These are phyloP conservation scores for Myzus persicae DNA, from an alignment of 1,140 invertebrate genomes.

Conservation along the genomic window DNA sequence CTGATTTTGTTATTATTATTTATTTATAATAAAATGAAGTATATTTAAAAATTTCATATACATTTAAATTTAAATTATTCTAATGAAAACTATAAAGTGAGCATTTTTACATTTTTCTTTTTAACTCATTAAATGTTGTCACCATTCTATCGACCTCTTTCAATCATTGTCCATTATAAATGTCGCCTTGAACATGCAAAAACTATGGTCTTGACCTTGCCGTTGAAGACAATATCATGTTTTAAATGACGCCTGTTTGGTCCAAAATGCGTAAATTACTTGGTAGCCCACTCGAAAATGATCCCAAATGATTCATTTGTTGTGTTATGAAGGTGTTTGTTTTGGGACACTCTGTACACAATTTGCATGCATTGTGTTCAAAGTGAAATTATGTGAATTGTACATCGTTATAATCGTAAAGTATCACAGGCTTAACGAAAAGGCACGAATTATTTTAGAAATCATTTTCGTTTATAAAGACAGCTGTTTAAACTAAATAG, in stretches of 20 bases:
- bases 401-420: not conserved
- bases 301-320: not conserved
- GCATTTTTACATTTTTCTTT: not conserved
- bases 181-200: not conserved
- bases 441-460: constrained; percentile 41
- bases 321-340: not conserved
- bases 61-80: not conserved
- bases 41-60: not conserved
- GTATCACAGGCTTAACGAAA: constrained; percentile 4
- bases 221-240: not conserved
- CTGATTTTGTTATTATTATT: not conserved
- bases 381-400: not conserved
- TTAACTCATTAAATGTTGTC: not conserved
- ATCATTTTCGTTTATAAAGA: not conserved
- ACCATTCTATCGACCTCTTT: not conserved
- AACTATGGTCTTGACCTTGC: constrained; percentile 40
- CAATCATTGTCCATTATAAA: not conserved
- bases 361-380: not conserved
- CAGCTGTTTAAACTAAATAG: not conserved
- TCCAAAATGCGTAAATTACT: constrained; percentile 25
- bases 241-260: not conserved
- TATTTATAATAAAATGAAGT: not conserved
- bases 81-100: not conserved
- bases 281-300: constrained; percentile 14
- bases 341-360: not conserved